Percentiles rank a stretch among this genome's conserved stretches.
Evolutionary conservation across 2,113 vertebrate species (phyloP).

Genomic region (Mustelus asterias): DNA sequence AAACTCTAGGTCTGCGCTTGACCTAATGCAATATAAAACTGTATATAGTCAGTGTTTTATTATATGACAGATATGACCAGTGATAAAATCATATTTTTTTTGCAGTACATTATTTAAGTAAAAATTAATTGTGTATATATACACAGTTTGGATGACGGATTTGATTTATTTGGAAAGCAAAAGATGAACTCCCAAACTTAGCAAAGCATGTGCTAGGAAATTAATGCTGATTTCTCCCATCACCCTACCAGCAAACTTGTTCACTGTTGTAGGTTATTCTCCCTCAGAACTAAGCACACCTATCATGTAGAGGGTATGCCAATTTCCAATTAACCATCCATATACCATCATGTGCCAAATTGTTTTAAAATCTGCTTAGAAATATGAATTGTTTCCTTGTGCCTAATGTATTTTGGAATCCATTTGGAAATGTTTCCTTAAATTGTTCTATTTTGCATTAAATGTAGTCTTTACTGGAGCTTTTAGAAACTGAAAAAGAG

Average conservation of each 20-base stretch:
- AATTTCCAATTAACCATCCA: not conserved
- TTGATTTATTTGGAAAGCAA: not conserved
- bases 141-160: not conserved
- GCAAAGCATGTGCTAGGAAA: not conserved
- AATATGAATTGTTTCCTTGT: not conserved
- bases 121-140: not conserved
- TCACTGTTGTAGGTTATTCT: not conserved
- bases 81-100: not conserved
- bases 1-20: not conserved
- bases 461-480: constrained; percentile 64
- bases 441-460: constrained; percentile 39
- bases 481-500: constrained; percentile 71
- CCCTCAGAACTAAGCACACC: not conserved
- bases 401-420: not conserved
- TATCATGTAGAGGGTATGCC: not conserved
- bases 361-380: not conserved
- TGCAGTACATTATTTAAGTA: not conserved
- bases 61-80: not conserved
- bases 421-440: constrained; percentile 19
- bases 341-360: not conserved
- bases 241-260: not conserved
- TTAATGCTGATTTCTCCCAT: not conserved
- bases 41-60: not conserved
- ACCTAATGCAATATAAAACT: not conserved
- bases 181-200: not conserved